Evolutionary conservation across 2,113 vertebrate genomes (phyloP), one percentile per base, ranked within the genome.

Genomic region (Dissostichus mawsoni): DNA sequence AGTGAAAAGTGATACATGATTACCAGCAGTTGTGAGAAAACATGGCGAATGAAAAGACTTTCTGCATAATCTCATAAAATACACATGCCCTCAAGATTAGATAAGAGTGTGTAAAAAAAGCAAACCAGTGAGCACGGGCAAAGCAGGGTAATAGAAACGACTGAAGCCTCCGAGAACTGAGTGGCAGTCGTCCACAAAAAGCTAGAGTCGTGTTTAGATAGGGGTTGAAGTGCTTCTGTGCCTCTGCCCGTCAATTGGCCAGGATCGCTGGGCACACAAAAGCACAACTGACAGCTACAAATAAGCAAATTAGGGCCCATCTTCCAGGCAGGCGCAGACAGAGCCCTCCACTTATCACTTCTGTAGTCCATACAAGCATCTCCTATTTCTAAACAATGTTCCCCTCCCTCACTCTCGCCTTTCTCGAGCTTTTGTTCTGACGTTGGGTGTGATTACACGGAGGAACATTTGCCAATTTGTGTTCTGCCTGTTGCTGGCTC

Each of bases 231-330:
- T 18, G 64, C 64, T 65, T 53, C 33, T 65, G 1, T 72, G 69
- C 57, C 48, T 72, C 57, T n/a, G 36, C 56, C 69, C 80, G 78
- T 81, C 87, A 69, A 72, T 45, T 55, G 76, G 76, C 63, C 72
- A 4, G 29, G 3, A 80, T 76, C 1, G 4, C 45, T 9, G 5
- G 76, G n/a, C 62, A 57, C 64, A 86, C 66, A 84, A 87, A 76
- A 85, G 64, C 78, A 69, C 65, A 81, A 78, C 61, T 84, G 85
- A 90, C 84, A 85, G 78, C 61, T 72, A 84, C 88, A 90, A 89
- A 90, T 85, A 89, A 78, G 73, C 77, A 86, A 90, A 90, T 90
- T 87, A 90, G 58, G 23, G 11, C 53, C 74, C 18, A 62, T 76
- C 82, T 76, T 56, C 57, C 56, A 14, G 29, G 51, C 74, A 74